These are phyloP conservation scores for Neodiprion fabricii DNA, from an alignment of 1,140 invertebrate species.

Conservation along the genomic window DNA sequence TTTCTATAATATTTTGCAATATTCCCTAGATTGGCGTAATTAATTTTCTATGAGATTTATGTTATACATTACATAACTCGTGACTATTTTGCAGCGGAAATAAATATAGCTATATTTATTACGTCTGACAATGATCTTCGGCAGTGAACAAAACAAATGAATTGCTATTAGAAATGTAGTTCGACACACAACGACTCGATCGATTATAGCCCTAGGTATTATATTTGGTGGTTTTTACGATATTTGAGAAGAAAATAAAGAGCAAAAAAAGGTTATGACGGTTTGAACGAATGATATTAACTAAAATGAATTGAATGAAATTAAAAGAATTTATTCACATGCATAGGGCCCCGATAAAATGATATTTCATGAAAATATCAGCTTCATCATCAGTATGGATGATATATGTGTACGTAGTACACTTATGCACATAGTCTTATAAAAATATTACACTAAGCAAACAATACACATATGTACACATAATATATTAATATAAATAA, in stretches of 20 bases:
- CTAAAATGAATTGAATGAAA: constrained; percentile 31
- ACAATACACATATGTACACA: neutral
- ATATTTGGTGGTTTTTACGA: constrained; percentile 33
- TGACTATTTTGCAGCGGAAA: no score
- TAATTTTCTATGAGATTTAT: no score
- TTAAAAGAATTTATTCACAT: neutral
- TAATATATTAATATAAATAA: no score
- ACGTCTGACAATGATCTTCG: no score
- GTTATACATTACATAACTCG: no score
- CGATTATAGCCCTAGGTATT: constrained; percentile 40
- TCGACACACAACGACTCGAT: constrained; percentile 50
- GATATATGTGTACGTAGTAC: neutral
- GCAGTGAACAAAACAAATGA: neutral
- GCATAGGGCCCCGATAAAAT: constrained; percentile 26
- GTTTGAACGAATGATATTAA: constrained; percentile 34
- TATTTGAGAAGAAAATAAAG: constrained; percentile 31
- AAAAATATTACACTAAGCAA: neutral
- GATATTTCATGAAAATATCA: constrained; percentile 37
- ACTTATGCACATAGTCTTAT: neutral
- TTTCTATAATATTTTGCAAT: no score
- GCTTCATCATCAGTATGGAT: constrained; percentile 16
- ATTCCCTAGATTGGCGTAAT: no score
- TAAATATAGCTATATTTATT: no score
- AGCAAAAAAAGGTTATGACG: constrained; percentile 10
- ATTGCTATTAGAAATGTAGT: constrained; percentile 28